These are phyloP conservation scores for Resseliella maxima DNA, from an alignment of 2,888 invertebrate genomes.

Conservation along the genomic window DNA sequence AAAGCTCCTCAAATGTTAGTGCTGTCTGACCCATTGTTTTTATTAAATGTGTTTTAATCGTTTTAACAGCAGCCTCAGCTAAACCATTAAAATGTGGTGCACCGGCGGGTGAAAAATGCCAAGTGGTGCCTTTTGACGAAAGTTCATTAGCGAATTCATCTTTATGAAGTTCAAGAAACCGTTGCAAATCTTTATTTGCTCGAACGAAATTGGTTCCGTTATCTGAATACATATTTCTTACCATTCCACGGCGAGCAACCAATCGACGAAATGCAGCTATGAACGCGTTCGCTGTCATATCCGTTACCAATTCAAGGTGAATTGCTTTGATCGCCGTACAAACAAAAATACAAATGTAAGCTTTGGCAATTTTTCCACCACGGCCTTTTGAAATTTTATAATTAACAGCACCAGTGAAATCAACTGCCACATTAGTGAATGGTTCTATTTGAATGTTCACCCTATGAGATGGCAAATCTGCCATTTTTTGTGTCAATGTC, in stretches of 20 bases:
- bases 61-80: constrained; percentile 60
- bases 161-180: not conserved
- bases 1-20: constrained; percentile 61
- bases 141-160: not conserved
- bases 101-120: constrained; percentile 62
- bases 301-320: not conserved
- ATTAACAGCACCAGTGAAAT: constrained; percentile 58
- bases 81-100: constrained; percentile 61
- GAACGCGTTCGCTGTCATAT: constrained; percentile 59
- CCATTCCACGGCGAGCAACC: constrained; percentile 59
- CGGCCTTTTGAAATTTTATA: constrained; percentile 57
- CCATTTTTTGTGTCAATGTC: not conserved
- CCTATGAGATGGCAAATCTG: not conserved
- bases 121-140: constrained; percentile 58
- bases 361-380: constrained; percentile 58
- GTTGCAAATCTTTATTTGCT: constrained; percentile 59
- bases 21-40: constrained; percentile 59
- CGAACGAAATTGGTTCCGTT: constrained; percentile 61
- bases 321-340: constrained; percentile 58
- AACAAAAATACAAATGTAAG: constrained; percentile 60
- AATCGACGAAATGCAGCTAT: constrained; percentile 60
- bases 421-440: constrained; percentile 57
- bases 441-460: constrained; percentile 53
- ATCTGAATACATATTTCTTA: constrained; percentile 60
- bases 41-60: constrained; percentile 61